Base-by-base conservation (phyloP, 2,888 invertebrate genomes). In the Tetranychus piercei region DNA sequence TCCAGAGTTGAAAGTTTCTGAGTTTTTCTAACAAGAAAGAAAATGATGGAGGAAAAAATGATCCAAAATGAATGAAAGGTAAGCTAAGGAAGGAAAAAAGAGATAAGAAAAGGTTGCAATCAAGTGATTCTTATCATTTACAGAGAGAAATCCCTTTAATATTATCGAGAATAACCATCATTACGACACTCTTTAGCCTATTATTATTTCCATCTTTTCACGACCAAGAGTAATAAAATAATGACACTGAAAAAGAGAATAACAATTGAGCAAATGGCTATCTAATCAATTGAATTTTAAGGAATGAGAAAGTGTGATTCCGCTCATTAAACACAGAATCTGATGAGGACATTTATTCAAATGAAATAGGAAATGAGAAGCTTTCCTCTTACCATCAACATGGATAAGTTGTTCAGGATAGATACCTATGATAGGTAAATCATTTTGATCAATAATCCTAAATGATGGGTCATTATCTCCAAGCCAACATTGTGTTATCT, bases 391-490 rank as follows among this genome's bases (percentile, higher is more conserved):
- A 78, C 78, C 77, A 72, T 78, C 78, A 55, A 78, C 74, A 11
- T 77, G 77, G 18, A 78, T 77, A 18, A 78, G 75, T 64, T 78
- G 78, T 65, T 78, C 78, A 23, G 78, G 77, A 66, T 76, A 78
- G n/a, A 78, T 78, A 15, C 78, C 78, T 34, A 78, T 55, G 76
- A 78, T 78, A 0, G 81, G 81, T 9, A 81, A 76, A 74, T 78
- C 79, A 43, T 78, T 77, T 74, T 79, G 80, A 71, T 80, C 80
- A 15, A 76, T 70, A 77, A 80, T 79, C 9, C 76, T 76, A 79
- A 80, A 81, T 44, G 78, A 79, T 6, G 80, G 79, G 74, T 80
- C 80, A 44, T 78, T 78, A 44, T 78, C 77, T 78, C 80, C 80
- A 2, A 78, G 64, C 65, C 77, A 78, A 0, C 76, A 67, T 15